Evolutionary conservation across 2,797 vertebrate species (phyloP).

Genomic region (Melanotaenia trifasciata): DNA sequence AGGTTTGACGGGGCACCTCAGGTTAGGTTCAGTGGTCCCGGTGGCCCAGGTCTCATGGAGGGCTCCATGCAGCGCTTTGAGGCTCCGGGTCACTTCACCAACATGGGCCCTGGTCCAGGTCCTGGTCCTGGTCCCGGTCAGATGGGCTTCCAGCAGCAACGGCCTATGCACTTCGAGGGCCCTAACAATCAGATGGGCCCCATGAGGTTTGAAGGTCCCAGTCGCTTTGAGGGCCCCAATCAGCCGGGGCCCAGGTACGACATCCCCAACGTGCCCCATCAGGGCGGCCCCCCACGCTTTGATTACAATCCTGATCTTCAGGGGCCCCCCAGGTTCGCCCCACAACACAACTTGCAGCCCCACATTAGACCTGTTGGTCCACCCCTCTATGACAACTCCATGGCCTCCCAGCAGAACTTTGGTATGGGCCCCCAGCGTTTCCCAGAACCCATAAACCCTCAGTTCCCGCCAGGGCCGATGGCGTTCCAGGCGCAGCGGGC

Average conservation of each 20-base stretch:
- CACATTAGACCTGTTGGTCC: conserved; percentile 74
- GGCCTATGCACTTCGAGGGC: conserved; percentile 79
- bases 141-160: conserved; percentile 82
- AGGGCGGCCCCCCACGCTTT: conserved; percentile 84
- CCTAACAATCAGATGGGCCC: conserved; percentile 71
- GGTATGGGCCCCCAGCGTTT: conserved; percentile 82
- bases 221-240: conserved; percentile 79
- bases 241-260: conserved; percentile 85
- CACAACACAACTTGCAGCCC: conserved; percentile 74
- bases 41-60: conserved; percentile 86
- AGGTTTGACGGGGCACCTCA: conserved; percentile 84
- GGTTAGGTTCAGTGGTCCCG: conserved; percentile 79
- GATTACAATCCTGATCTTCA: conserved; percentile 87
- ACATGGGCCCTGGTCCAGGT: conserved; percentile 73
- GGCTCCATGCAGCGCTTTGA: conserved; percentile 85
- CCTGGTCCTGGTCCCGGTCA: conserved; percentile 71
- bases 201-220: conserved; percentile 83
- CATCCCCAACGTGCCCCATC: conserved; percentile 79
- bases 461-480: conserved; percentile 82
- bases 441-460: conserved; percentile 83
- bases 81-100: conserved; percentile 82
- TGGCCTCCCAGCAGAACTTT: conserved; percentile 81
- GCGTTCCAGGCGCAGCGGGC: conserved; percentile 74
- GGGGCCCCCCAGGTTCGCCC: conserved; percentile 73
- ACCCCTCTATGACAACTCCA: conserved; percentile 67